Percentiles rank a stretch among this genome's conserved stretches.
phyloP scores from a whole-genome alignment of 2,888 invertebrate genomes.

The Oxystoma pomonae region DNA sequence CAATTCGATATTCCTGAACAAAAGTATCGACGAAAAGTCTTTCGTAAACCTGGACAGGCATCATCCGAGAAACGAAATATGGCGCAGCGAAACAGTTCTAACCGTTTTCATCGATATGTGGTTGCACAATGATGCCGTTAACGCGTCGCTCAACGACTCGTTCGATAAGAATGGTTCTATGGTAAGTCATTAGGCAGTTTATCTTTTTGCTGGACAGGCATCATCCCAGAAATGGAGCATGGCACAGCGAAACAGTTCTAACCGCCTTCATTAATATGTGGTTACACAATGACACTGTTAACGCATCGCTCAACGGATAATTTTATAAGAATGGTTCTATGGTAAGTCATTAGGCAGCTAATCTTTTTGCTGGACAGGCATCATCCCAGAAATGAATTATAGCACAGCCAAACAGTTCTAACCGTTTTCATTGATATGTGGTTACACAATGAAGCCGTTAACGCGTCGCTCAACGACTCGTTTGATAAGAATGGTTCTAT shows the following conservation, averaged over 20 bases:
- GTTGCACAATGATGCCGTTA: slow-evolving; percentile 57
- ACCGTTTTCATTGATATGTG: slow-evolving; percentile 82
- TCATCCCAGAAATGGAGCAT: slow-evolving; percentile 67
- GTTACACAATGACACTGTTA: slow-evolving; percentile 57
- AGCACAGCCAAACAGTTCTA: slow-evolving; percentile 81
- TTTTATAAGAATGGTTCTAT: slow-evolving; percentile 29
- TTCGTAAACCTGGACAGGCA: slow-evolving; percentile 47
- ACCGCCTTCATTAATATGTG: slow-evolving; percentile 81
- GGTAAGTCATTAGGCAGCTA: slow-evolving; percentile 18
- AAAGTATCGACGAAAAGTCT: slow-evolving; percentile 32
- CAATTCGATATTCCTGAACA: slow-evolving; percentile 27
- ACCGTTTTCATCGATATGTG: slow-evolving; percentile 82
- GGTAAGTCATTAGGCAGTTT: slow-evolving; percentile 20
- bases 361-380: slow-evolving; percentile 50
- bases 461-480: slow-evolving; percentile 29
- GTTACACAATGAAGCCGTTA: slow-evolving; percentile 57
- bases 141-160: slow-evolving; percentile 29
- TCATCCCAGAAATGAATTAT: slow-evolving; percentile 67
- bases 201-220: slow-evolving; percentile 48
- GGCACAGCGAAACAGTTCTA: slow-evolving; percentile 81
- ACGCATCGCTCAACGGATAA: slow-evolving; percentile 30
- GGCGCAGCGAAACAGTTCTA: slow-evolving; percentile 81
- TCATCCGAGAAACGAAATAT: slow-evolving; percentile 67
- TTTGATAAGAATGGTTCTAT: slow-evolving; percentile 29
- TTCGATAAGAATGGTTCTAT: slow-evolving; percentile 29